Evolutionary conservation across 2,888 invertebrate genomes (phyloP), one percentile per base, ranked within the genome.

Genomic region (Polydrusus pterygomalis): DNA sequence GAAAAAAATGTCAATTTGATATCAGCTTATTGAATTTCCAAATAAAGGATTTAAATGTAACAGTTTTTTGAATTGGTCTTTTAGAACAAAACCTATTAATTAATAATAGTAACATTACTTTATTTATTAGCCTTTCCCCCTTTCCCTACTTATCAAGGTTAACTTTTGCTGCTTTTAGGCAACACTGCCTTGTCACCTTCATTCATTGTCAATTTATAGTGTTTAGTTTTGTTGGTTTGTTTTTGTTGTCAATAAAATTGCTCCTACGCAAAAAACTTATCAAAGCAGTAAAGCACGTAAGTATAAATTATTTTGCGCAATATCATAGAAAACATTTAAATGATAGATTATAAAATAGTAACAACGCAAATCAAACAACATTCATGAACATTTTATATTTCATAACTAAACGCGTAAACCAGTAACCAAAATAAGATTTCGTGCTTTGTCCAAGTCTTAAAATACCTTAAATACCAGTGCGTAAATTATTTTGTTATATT

Each of bases 201-300:
- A n/a, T n/a, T n/a, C n/a, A n/a, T n/a, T 64, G 45, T 64, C 45
- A 45, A 51, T 67, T 68, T 54, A 20, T 54, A 8, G n/a, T 51
- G 51, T 54, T 54, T 67, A 13, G 13, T 7, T 1, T 45, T n/a
- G n/a, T n/a, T 45, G 45, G 13, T 15, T 68, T 68, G 47, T 68
- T 68, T 49, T 68, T 68, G 54, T 68, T 51, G 68, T 54, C 56
- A 40, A 20, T 10, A 17, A 9, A 8, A 40, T 38, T n/a, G 15
- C 18, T 45, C 30, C 45, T 68, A 54, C 68, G 68, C 43, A 68
- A 38, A 68, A 54, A 30, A 47, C 11, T 17, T 54, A 68, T 68
- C 43, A 68, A 68, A 68, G n/a, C 68, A 20, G 49, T 68, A 68
- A 38, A 68, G 25, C 43, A 40, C 68, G 68, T 68, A 68, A 68